phyloP scores from a whole-genome alignment of 2,113 vertebrate genomes.

The Microcebus jonahi region DNA sequence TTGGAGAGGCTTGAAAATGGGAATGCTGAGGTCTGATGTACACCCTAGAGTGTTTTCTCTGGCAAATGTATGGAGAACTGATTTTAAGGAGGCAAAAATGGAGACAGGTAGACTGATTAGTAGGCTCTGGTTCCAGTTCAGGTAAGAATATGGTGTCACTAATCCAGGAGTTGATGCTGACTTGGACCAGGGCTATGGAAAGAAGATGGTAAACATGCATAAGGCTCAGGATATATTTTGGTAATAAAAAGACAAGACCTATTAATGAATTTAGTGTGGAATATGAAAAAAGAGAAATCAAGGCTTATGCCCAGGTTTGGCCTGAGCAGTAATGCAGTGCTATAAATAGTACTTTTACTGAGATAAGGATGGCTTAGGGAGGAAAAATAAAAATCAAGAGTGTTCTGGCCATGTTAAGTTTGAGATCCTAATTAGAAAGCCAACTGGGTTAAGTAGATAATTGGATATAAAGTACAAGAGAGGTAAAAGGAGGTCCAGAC shows the following conservation, averaged over 20 bases:
- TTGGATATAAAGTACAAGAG: neutral
- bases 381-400: too few relatives aligned
- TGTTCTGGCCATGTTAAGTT: neutral
- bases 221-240: neutral
- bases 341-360: neutral
- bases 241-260: neutral
- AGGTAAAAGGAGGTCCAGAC: neutral
- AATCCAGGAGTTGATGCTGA: neutral
- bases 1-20: neutral
- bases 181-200: neutral
- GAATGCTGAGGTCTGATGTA: neutral
- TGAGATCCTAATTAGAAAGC: slow-evolving; percentile 37
- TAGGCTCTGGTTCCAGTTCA: neutral
- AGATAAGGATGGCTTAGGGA: neutral
- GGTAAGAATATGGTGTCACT: neutral
- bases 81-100: neutral
- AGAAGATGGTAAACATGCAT: neutral
- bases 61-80: neutral
- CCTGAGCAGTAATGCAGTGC: neutral
- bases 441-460: neutral
- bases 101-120: neutral
- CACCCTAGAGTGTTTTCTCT: neutral
- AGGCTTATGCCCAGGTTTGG: neutral
- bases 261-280: neutral
- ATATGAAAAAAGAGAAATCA: neutral